Percentiles rank a stretch among this genome's conserved stretches.
Conservation (phyloP, 2,797 vertebrate species). For the Rhinatrema bivittatum region DNA sequence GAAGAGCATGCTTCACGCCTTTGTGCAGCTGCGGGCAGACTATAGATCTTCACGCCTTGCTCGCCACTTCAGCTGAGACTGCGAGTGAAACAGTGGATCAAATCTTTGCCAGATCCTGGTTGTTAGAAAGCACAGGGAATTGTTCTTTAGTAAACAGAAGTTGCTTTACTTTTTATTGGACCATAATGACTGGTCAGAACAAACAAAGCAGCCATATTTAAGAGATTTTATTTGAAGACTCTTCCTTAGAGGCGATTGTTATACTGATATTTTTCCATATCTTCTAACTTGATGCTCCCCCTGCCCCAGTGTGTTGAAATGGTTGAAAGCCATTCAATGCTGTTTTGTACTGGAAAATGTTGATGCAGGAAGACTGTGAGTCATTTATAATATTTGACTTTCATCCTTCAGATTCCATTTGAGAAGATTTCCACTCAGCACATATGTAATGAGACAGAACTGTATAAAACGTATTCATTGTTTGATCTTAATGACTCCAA, state of each 20-base stretch:
- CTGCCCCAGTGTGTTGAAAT: slow-evolving; percentile 15
- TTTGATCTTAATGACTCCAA: slow-evolving; percentile 39
- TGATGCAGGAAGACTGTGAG: slow-evolving; percentile 20
- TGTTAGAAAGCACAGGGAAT: slow-evolving; percentile 43
- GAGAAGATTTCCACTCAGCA: slow-evolving; percentile 33
- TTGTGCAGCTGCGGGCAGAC: slow-evolving; percentile 93
- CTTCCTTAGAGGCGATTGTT: slow-evolving; percentile 17
- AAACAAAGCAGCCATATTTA: slow-evolving; percentile 47
- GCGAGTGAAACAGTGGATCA: slow-evolving; percentile 2
- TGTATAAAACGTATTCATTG: slow-evolving; percentile 29
- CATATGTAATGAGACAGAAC: slow-evolving; percentile 43
- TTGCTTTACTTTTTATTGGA: slow-evolving; percentile 21
- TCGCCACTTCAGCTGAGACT: slow-evolving; percentile 91
- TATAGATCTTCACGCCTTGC: slow-evolving; percentile 90
- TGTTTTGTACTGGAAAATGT: slow-evolving; percentile 13
- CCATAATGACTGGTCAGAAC: slow-evolving; percentile 34
- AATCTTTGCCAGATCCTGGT: slow-evolving; percentile 17
- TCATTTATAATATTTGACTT: slow-evolving; percentile 27
- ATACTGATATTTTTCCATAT: not conserved
- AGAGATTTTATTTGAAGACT: slow-evolving; percentile 20
- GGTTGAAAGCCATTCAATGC: slow-evolving; percentile 24
- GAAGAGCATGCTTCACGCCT: slow-evolving; percentile 94
- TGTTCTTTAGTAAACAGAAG: slow-evolving; percentile 26
- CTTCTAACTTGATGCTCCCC: slow-evolving; percentile 15
- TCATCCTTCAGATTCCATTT: slow-evolving; percentile 25